Conservation (phyloP, 2,888 invertebrate genomes). For the Antitype chi region DNA sequence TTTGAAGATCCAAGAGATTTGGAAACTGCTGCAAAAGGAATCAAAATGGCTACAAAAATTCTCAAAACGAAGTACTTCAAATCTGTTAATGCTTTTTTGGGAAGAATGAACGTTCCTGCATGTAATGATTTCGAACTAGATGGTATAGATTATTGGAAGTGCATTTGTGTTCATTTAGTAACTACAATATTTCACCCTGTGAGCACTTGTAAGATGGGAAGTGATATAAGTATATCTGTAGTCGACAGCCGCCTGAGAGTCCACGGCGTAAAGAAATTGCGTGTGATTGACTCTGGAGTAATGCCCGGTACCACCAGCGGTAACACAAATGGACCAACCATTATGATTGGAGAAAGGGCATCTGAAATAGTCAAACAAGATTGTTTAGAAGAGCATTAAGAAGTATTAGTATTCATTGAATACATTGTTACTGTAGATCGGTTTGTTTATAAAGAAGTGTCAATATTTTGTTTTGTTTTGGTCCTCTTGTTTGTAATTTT, state of each 20-base stretch:
- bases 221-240: slow-evolving; percentile 78
- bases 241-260: slow-evolving; percentile 82
- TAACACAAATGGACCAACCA: slow-evolving; percentile 90
- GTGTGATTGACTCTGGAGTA: slow-evolving; percentile 91
- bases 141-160: not conserved
- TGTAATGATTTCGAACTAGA: not conserved
- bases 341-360: slow-evolving; percentile 92
- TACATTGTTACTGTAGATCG: too few relatives aligned
- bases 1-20: slow-evolving; percentile 1
- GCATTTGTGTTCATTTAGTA: not conserved
- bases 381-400: not conserved
- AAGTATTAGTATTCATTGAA: too few relatives aligned
- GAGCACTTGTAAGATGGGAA: not conserved
- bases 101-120: not conserved
- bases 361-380: slow-evolving; percentile 88
- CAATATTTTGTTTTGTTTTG: too few relatives aligned
- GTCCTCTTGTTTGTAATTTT: too few relatives aligned
- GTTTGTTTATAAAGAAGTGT: too few relatives aligned
- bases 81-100: not conserved
- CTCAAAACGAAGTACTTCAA: not conserved
- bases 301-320: slow-evolving; percentile 91
- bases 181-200: not conserved
- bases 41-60: not conserved
- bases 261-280: slow-evolving; percentile 88
- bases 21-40: not conserved